A percentile compares a stretch with the other conserved stretches of the same genome.
phyloP scores from a whole-genome alignment of 2,888 invertebrate species.

The Harpagoxenus sublaevis region DNA sequence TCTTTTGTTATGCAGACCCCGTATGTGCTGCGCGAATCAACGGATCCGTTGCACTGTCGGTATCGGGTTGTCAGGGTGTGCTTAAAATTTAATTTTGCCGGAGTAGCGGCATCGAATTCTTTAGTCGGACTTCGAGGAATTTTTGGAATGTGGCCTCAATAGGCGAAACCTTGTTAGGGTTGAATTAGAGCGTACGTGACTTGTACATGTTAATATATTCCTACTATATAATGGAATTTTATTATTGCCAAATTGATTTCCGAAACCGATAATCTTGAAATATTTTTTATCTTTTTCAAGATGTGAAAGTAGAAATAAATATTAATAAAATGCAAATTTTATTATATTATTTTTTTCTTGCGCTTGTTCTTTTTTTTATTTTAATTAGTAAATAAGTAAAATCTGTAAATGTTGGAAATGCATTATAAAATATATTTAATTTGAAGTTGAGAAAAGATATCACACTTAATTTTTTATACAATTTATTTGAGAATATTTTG shows the following conservation, averaged over 20 bases:
- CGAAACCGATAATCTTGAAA: not conserved
- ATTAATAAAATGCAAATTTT: not conserved
- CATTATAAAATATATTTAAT: not conserved
- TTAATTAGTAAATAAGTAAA: not conserved
- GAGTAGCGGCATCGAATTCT: conserved; percentile 52
- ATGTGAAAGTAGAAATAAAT: not conserved
- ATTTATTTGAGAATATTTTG: no score
- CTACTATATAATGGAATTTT: conserved; percentile 10
- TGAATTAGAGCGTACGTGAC: conserved; percentile 12
- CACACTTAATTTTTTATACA: no score
- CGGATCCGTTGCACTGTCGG: conserved; percentile 10
- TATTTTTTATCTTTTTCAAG: not conserved
- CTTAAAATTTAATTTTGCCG: conserved; percentile 54
- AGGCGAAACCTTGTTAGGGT: conserved; percentile 37
- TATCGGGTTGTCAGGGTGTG: conserved; percentile 40
- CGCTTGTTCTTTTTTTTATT: not conserved
- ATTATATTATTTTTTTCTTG: not conserved
- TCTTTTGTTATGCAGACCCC: conserved; percentile 52
- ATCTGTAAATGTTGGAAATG: not conserved
- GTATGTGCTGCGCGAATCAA: conserved; percentile 25
- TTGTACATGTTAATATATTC: conserved; percentile 7
- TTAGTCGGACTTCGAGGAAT: conserved; percentile 42
- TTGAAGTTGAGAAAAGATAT: not conserved
- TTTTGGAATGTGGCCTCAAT: conserved; percentile 46
- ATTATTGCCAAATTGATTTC: conserved; percentile 18